phyloP scores from a whole-genome alignment of 2,797 vertebrate species.

The Sternotherus odoratus region DNA sequence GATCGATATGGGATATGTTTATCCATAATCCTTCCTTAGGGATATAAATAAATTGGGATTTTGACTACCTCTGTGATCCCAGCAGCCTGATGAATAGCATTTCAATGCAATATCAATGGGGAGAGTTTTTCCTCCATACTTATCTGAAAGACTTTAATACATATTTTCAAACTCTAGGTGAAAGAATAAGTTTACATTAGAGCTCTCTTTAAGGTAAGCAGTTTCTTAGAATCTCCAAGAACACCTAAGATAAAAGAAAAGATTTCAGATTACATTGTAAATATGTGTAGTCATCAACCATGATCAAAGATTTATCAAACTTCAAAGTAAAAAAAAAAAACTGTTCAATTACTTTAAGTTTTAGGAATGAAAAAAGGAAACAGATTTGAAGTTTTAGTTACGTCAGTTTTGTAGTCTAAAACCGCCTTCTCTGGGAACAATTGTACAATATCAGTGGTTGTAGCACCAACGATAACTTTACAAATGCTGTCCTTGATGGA shows the following conservation, averaged over 20 bases:
- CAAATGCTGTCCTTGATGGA: background rate
- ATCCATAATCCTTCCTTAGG: background rate
- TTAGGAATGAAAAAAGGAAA: background rate
- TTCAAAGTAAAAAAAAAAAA: background rate
- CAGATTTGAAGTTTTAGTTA: background rate
- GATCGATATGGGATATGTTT: background rate
- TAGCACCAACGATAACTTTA: background rate
- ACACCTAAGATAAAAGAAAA: background rate
- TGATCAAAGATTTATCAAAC: background rate
- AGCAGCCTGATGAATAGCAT: background rate
- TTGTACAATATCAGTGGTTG: fast-evolving
- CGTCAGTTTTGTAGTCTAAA: background rate
- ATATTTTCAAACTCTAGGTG: background rate
- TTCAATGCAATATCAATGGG: background rate
- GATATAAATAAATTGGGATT: conserved; percentile 33
- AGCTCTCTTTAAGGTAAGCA: background rate
- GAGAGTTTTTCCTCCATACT: background rate
- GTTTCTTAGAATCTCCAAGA: background rate
- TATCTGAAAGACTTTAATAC: background rate
- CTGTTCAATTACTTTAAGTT: background rate
- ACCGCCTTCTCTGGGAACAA: background rate
- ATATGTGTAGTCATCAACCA: background rate
- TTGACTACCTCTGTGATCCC: background rate
- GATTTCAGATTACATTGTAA: background rate
- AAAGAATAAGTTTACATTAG: background rate